phyloP scores from a whole-genome alignment of 1,140 invertebrate species.

The Branchinecta lynchi region DNA sequence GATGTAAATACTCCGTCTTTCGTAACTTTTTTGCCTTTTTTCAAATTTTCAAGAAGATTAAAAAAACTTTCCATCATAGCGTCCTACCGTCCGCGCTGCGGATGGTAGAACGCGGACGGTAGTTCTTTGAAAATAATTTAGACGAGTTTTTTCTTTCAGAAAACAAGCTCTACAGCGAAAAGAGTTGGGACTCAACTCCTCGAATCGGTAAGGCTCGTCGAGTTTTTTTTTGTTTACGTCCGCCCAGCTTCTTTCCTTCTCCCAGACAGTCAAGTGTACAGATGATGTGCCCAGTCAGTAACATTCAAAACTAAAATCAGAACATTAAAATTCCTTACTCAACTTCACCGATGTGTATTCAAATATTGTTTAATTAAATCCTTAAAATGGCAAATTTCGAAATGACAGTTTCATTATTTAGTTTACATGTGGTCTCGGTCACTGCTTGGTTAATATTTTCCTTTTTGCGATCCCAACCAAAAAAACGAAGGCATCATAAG shows the following conservation, averaged over 20 bases:
- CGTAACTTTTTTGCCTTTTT: neutral
- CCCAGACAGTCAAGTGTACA: neutral
- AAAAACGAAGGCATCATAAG: no score
- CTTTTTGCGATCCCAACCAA: no score
- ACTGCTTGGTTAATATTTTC: no score
- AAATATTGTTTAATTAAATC: neutral
- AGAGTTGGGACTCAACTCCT: neutral
- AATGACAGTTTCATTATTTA: no score
- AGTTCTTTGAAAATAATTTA: neutral
- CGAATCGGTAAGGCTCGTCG: neutral
- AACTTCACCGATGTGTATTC: neutral
- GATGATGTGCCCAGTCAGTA: neutral
- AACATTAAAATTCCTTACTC: neutral
- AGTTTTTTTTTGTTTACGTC: neutral
- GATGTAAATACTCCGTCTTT: no score
- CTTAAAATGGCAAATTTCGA: neutral
- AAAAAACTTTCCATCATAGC: neutral
- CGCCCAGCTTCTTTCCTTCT: neutral
- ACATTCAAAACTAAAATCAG: neutral
- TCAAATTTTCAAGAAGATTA: neutral
- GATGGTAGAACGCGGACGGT: neutral
- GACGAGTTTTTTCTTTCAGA: neutral
- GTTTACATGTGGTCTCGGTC: no score
- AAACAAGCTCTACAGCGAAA: constrained; percentile 7
- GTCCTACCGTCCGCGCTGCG: neutral